These are phyloP conservation scores for Tolmerus cingulatus DNA, from an alignment of 2,888 invertebrate species.

Conservation along the genomic window DNA sequence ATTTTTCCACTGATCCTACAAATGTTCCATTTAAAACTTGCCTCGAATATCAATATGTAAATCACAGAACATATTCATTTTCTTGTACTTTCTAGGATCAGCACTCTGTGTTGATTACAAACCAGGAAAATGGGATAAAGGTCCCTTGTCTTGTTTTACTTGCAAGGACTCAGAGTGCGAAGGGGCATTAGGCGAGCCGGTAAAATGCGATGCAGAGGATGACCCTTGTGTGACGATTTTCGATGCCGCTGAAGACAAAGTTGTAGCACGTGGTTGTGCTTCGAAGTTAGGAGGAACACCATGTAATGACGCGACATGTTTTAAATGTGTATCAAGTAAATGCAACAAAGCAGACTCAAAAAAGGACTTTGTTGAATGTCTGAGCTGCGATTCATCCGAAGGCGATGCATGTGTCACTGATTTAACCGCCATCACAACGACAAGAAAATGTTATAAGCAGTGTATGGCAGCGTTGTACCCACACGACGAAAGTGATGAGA, in stretches of 20 bases:
- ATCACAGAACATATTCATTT: too few relatives aligned
- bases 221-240: not conserved
- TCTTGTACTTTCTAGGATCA: not conserved
- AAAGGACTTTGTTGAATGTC: slow-evolving; percentile 53
- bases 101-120: too few relatives aligned
- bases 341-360: slow-evolving; percentile 54
- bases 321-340: slow-evolving; percentile 57
- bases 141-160: not conserved
- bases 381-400: slow-evolving; percentile 54
- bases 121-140: too few relatives aligned
- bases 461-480: slow-evolving; percentile 6
- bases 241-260: not conserved
- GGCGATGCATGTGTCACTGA: slow-evolving; percentile 51
- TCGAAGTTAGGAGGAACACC: too few relatives aligned
- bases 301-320: slow-evolving; percentile 49
- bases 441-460: not conserved
- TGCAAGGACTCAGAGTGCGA: not conserved
- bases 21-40: too few relatives aligned
- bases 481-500: not conserved
- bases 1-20: too few relatives aligned
- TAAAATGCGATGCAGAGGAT: too few relatives aligned
- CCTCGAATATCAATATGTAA: too few relatives aligned
- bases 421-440: not conserved
- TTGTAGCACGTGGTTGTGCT: not conserved
- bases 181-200: too few relatives aligned